A percentile compares a stretch with the other conserved stretches of the same genome.
phyloP scores from a whole-genome alignment of 1,140 invertebrate genomes.

The Drosophila quadrilineata region DNA sequence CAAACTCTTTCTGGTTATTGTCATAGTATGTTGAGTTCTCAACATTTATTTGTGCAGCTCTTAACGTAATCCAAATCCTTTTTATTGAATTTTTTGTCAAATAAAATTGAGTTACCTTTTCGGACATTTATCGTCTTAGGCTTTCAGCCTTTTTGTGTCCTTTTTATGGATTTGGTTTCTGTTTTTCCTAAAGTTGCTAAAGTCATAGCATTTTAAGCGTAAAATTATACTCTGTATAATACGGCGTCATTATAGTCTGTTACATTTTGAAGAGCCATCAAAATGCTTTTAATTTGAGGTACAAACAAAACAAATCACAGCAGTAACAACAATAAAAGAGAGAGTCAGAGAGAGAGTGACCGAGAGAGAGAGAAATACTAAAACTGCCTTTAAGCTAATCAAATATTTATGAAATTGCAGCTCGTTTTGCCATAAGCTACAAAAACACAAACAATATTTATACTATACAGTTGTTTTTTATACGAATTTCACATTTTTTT shows the following conservation, averaged over 20 bases:
- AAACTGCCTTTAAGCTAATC: constrained; percentile 60
- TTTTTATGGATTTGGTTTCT: not conserved
- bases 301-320: constrained; percentile 10
- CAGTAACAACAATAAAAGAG: constrained; percentile 1
- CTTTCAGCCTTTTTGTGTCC: not conserved
- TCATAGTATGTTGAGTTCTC: too few relatives aligned
- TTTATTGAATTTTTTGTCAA: constrained; percentile 5
- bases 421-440: constrained; percentile 19
- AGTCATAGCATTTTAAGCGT: too few relatives aligned
- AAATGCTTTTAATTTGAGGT: constrained; percentile 35
- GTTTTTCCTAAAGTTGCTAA: too few relatives aligned
- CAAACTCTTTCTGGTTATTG: too few relatives aligned
- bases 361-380: constrained; percentile 23
- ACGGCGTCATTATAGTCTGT: not conserved
- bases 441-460: constrained; percentile 6
- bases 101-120: not conserved
- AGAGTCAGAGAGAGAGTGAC: too few relatives aligned
- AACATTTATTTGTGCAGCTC: not conserved
- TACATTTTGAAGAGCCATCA: constrained; percentile 16
- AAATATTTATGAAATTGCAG: constrained; percentile 71
- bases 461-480: too few relatives aligned
- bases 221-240: constrained; percentile 30
- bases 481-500: too few relatives aligned
- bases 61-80: not conserved
- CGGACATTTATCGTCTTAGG: not conserved